Evolutionary conservation across 2,888 invertebrate species (phyloP), one percentile per base, ranked within the genome.

Genomic region (Caradrina kadenii): DNA sequence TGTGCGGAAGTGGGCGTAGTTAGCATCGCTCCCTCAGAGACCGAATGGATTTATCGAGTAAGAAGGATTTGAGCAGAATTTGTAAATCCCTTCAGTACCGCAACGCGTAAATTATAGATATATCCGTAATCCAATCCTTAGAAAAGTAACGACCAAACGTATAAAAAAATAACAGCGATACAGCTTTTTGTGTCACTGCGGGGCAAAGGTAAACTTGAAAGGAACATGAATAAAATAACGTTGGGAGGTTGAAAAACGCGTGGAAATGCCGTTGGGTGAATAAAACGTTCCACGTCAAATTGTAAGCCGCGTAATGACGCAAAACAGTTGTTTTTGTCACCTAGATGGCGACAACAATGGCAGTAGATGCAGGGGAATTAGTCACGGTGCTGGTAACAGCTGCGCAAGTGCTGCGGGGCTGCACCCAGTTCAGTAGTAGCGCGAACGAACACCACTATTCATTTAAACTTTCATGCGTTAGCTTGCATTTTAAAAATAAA

Each of bases 311-410:
- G 82, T 85, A 88, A 87, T 85, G 82, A 83, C 63, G 66, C 63
- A 79, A 76, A 87, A 81, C 83, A 84, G 87, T 88, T 89, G 87
- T 88, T 88, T 87, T 87, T 88, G 88, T 86, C 85, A 84, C 83
- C 79, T 76, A 83, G 80, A 82, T 67, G 76, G 55, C 72, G 78
- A 78, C 76, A 84, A 87, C 83, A 87, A 87, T 83, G 81, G 85
- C 71, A 81, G 82, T 86, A 83, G 83, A 83, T 84, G 83, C 79
- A 64, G 66, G 69, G 73, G 79, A 86, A 86, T 87, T 87, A 87
- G 86, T 88, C 82, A 88, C 79, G 67, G 76, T 66, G 73, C 79
- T 78, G 74, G 79, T 69, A 84, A 79, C 81, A 82, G 70, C 75
- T 73, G 82, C 80, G 77, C 73, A 81, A 83, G 71, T 76, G 70